Conservation (phyloP, 2,888 invertebrate species). For the Andrena hattorfiana region DNA sequence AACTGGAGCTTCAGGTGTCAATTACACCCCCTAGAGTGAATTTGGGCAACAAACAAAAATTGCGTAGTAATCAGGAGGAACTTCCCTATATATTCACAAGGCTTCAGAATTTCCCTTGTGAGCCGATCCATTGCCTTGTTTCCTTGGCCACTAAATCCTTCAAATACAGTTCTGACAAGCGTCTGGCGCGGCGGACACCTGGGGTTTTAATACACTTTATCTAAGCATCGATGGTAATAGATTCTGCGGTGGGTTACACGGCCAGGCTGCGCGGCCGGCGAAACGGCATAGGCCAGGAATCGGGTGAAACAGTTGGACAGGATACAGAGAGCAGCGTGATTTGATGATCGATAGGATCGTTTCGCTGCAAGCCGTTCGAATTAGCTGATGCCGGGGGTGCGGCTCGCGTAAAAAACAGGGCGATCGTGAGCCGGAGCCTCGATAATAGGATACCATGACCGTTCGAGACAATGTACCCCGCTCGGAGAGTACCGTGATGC, state of each 20-base stretch:
- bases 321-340: constrained; percentile 50
- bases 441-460: constrained; percentile 70
- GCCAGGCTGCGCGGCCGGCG: constrained; percentile 12
- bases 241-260: constrained; percentile 13
- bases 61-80: no score
- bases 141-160: constrained; percentile 18
- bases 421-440: constrained; percentile 64
- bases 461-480: constrained; percentile 53
- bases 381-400: constrained; percentile 60
- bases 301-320: constrained; percentile 22
- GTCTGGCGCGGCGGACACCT: constrained; percentile 10
- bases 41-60: no score
- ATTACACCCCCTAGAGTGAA: no score
- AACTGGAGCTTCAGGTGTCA: no score
- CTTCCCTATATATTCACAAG: no score
- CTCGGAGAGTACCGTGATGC: constrained; percentile 48
- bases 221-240: constrained; percentile 37
- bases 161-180: constrained; percentile 5
- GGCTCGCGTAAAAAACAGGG: constrained; percentile 59
- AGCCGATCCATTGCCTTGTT: constrained; percentile 3
- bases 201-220: constrained; percentile 34
- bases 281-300: constrained; percentile 6
- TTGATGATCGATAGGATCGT: constrained; percentile 61
- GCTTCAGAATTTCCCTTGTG: no score
- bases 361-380: constrained; percentile 48